These are phyloP conservation scores for Bungarus multicinctus DNA, from an alignment of 2,113 vertebrate genomes.

Conservation along the genomic window DNA sequence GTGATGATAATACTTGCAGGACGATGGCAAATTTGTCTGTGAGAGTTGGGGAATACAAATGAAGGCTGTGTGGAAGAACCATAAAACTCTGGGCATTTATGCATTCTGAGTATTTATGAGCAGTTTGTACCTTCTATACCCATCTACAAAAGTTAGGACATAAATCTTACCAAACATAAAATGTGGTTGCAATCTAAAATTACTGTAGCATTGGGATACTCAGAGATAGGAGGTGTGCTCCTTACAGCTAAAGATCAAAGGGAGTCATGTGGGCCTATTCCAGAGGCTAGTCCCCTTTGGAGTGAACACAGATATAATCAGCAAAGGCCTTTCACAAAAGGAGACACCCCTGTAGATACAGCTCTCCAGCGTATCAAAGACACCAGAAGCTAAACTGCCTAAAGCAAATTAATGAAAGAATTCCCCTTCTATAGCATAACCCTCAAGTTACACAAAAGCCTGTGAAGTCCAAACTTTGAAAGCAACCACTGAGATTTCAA, in stretches of 20 bases:
- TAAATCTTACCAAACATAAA: not conserved
- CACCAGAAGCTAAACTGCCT: slow-evolving; percentile 13
- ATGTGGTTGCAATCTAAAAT: not conserved
- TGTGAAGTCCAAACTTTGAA: not conserved
- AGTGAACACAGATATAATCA: slow-evolving; percentile 12
- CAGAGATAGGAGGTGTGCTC: not conserved
- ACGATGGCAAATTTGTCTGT: not conserved
- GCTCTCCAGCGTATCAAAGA: not conserved
- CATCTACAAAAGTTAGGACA: not conserved
- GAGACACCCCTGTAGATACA: not conserved
- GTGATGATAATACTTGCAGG: not conserved
- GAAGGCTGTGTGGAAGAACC: not conserved
- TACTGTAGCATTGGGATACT: not conserved
- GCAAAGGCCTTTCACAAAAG: slow-evolving; percentile 1
- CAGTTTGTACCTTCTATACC: not conserved
- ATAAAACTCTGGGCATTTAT: not conserved
- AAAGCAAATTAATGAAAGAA: slow-evolving; percentile 8
- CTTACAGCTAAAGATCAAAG: slow-evolving; percentile 8
- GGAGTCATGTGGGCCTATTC: not conserved
- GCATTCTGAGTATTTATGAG: not conserved
- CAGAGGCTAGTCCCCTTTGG: not conserved
- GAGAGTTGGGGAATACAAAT: not conserved
- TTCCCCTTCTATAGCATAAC: not conserved
- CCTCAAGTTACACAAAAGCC: not conserved
- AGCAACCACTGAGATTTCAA: not conserved